phyloP scores from a whole-genome alignment of 2,113 vertebrate species.

The Recurvirostra avosetta region DNA sequence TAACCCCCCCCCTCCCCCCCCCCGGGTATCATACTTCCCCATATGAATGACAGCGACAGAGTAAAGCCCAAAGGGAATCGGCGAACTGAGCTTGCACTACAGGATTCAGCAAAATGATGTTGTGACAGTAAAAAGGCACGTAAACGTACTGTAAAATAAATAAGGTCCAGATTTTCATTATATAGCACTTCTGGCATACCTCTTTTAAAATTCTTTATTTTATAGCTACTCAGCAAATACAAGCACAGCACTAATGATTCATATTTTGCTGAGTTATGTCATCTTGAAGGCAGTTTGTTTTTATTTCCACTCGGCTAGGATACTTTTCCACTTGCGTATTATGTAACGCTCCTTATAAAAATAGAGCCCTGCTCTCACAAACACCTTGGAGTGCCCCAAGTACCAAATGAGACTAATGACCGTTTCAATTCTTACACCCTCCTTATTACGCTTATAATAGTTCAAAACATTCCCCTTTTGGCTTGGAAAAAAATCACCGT shows the following conservation, averaged over 20 bases:
- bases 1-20: not conserved
- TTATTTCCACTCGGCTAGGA: not conserved
- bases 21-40: rapidly evolving
- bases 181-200: not conserved
- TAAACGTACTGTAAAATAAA: not conserved
- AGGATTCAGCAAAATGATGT: not conserved
- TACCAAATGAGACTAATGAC: not conserved
- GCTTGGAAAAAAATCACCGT: not conserved
- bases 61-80: not conserved
- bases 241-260: not conserved
- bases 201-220: not conserved
- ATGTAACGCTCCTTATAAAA: not conserved
- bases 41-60: rapidly evolving
- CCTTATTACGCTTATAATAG: not conserved
- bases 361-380: not conserved
- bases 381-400: not conserved
- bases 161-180: not conserved
- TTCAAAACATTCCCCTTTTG: not conserved
- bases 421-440: not conserved
- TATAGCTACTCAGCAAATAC: not conserved
- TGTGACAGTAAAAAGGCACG: not conserved
- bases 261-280: constrained; percentile 6
- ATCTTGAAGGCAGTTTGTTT: not conserved
- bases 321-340: constrained; percentile 7
- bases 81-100: not conserved